These are phyloP conservation scores for Pitangus sulphuratus DNA, from an alignment of 2,797 vertebrate species.

Conservation along the genomic window DNA sequence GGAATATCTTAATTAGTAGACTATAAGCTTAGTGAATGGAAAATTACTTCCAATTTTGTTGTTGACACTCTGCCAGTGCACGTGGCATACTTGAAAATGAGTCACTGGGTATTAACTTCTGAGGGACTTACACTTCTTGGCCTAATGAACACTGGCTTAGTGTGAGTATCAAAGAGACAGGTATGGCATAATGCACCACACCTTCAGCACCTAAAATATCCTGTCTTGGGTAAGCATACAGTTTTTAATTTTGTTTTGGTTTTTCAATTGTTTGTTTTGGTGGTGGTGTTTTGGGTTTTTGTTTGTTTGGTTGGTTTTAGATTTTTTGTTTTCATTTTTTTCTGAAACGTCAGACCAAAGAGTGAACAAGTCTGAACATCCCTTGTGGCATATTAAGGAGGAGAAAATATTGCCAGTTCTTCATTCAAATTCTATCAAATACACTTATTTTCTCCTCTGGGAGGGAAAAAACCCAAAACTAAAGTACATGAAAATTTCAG, in stretches of 20 bases:
- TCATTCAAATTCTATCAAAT: background rate
- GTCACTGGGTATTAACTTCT: background rate
- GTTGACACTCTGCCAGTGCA: background rate
- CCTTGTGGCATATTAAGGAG: background rate
- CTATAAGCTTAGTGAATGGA: background rate
- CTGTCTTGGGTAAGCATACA: background rate
- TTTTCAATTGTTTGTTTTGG: background rate
- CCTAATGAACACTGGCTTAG: background rate
- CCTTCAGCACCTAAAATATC: background rate
- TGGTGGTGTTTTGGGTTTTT: too few relatives aligned
- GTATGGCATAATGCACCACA: background rate
- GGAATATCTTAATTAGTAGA: background rate
- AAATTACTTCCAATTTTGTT: background rate
- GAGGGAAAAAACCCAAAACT: background rate
- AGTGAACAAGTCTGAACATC: background rate
- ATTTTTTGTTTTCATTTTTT: background rate
- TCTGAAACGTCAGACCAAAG: background rate
- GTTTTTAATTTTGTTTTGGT: background rate
- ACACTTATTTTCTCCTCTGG: background rate
- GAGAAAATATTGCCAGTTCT: background rate
- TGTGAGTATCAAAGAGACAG: background rate
- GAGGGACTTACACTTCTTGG: background rate
- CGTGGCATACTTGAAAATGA: background rate
- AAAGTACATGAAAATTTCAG: background rate
- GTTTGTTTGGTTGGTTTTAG: background rate